These are phyloP conservation scores for Myanophis thanlyinensis DNA, from an alignment of 2,113 vertebrate species.

Conservation along the genomic window DNA sequence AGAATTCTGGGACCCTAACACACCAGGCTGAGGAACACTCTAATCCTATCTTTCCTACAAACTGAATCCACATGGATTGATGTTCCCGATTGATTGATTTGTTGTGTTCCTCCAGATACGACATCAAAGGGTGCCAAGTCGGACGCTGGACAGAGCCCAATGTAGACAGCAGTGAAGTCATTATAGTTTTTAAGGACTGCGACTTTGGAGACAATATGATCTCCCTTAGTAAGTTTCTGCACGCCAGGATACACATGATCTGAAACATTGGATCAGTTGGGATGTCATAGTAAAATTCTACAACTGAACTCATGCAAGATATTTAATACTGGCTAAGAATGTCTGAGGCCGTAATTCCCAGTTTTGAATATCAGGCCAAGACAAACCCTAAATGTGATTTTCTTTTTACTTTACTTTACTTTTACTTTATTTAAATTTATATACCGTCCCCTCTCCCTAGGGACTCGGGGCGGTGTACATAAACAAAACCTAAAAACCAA, in stretches of 20 bases:
- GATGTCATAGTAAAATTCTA: background rate
- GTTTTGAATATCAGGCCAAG: background rate
- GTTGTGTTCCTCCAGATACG: conserved; percentile 71
- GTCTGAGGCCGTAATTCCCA: background rate
- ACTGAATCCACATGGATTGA: background rate
- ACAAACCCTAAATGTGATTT: background rate
- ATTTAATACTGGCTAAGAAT: background rate
- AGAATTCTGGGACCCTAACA: background rate
- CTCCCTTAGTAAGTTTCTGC: conserved; percentile 72
- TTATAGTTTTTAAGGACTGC: conserved; percentile 86
- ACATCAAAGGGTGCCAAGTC: conserved; percentile 87
- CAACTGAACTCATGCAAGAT: background rate
- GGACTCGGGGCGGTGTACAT: too few relatives aligned
- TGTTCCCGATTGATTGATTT: background rate
- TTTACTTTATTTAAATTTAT: too few relatives aligned
- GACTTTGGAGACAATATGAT: conserved; percentile 85
- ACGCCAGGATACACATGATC: background rate
- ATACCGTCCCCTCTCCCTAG: too few relatives aligned
- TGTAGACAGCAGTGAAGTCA: conserved; percentile 73
- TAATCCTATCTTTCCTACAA: background rate
- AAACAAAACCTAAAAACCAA: too few relatives aligned
- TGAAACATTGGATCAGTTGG: background rate
- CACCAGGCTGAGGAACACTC: background rate
- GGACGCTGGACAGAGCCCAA: conserved; percentile 81
- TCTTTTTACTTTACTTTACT: too few relatives aligned